Evolutionary conservation across 2,888 invertebrate genomes (phyloP).

Genomic region (Mesorhabditis belari): DNA sequence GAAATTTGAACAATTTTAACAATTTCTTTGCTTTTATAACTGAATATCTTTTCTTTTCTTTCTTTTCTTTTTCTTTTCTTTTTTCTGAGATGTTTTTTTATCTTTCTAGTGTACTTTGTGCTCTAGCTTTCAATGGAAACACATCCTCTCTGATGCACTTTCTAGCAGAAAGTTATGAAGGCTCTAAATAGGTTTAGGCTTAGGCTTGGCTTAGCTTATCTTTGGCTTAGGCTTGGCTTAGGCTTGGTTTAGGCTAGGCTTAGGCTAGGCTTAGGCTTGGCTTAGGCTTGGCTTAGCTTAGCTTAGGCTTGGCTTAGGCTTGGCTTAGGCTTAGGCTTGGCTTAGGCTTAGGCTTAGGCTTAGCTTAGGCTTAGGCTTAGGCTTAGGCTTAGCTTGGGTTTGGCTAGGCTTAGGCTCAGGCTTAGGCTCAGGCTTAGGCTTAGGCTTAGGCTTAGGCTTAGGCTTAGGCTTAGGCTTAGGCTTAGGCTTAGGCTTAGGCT

Average conservation of each 20-base stretch:
- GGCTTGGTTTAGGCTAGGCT: too few relatives aligned
- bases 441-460: background rate
- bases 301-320: background rate
- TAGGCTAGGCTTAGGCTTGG: too few relatives aligned
- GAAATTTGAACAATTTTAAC: background rate
- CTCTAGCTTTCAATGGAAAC: background rate
- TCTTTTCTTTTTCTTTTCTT: constrained; percentile 1
- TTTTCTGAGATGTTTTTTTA: background rate
- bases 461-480: background rate
- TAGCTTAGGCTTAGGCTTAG: background rate
- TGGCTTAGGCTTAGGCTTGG: background rate
- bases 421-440: background rate
- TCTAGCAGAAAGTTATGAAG: too few relatives aligned
- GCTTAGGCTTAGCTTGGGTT: background rate
- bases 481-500: background rate
- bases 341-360: background rate
- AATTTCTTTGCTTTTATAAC: constrained; percentile 4
- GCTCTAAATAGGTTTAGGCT: too few relatives aligned
- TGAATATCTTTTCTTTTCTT: constrained; percentile 5
- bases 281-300: too few relatives aligned
- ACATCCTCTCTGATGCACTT: background rate
- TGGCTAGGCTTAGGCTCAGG: background rate
- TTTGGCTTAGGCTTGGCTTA: too few relatives aligned
- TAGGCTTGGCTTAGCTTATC: too few relatives aligned
- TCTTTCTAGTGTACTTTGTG: background rate